Percentiles rank a stretch among this genome's conserved stretches.
phyloP scores from a whole-genome alignment of 2,113 vertebrate genomes.

The Hyperoodon ampullatus region DNA sequence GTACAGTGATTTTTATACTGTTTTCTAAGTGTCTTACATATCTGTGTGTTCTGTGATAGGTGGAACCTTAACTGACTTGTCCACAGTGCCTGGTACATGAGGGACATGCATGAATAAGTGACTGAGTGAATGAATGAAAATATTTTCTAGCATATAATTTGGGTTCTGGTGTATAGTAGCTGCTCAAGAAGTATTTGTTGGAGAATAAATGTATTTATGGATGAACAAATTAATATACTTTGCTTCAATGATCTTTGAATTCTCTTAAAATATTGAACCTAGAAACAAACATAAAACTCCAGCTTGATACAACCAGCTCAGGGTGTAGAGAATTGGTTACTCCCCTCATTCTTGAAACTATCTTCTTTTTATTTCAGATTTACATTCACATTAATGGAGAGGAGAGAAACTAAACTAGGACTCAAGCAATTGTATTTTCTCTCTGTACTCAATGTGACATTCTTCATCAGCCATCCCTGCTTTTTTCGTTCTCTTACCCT shows the following conservation, averaged over 20 bases:
- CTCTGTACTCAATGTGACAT: background rate
- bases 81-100: background rate
- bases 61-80: background rate
- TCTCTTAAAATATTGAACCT: background rate
- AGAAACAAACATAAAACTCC: background rate
- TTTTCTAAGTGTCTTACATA: background rate
- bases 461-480: background rate
- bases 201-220: background rate
- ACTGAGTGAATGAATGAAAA: background rate
- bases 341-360: background rate
- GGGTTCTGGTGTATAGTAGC: background rate
- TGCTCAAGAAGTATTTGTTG: background rate
- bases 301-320: background rate
- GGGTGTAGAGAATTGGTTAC: background rate
- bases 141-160: background rate
- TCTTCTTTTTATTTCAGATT: background rate
- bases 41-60: background rate
- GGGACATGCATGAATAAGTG: background rate
- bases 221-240: background rate
- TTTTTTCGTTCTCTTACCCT: background rate
- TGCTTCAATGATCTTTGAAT: background rate
- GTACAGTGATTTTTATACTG: background rate
- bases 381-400: background rate
- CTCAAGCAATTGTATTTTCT: background rate
- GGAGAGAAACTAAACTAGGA: background rate